Evolutionary conservation across 2,888 invertebrate genomes (phyloP), one percentile per base, ranked within the genome.

Genomic region (Crematogaster levior): DNA sequence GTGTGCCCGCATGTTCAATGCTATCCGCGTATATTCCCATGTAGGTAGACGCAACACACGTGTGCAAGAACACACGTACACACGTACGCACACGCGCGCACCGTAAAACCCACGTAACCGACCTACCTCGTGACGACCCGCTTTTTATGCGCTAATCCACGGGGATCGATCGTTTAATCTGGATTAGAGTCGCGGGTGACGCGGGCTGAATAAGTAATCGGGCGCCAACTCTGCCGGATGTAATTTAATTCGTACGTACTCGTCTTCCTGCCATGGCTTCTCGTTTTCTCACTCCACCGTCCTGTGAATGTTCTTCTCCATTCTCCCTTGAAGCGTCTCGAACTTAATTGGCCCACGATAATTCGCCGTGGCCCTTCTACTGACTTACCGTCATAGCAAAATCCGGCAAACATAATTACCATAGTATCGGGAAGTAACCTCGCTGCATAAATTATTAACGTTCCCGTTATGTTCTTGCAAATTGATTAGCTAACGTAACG

Each of bases 141-240:
- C 86, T 90, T 89, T 89, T 90, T 90, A 89, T 81, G 86, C 88
- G 81, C 86, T 90, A 90, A 90, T 90, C 90, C 83, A 60, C 74
- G 66, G 77, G 88, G 89, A 90, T 90, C 90, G 90, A 88, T 90
- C 89, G 89, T 90, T 90, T 90, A 90, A 90, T 90, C 90, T 81
- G 89, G 90, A 90, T 89, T 90, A 89, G 89, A 90, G 88, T 90
- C 90, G 88, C 90, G 88, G 85, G 84, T 89, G 86, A 89, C 89
- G 85, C 84, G 86, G 70, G 56, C 73, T 85, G 90, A 90, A 90
- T 90, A 90, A 90, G 86, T 89, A 89, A 89, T 89, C 86, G 87
- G 65, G 83, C 88, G 82, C 68, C 79, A 82, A 60, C 79, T 83
- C 85, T 79, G 43, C 81, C 83, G 81, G 75, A 74, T 85, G 89